Base-by-base conservation (phyloP, 2,888 invertebrate species). In the Lathronympha strigana region DNA sequence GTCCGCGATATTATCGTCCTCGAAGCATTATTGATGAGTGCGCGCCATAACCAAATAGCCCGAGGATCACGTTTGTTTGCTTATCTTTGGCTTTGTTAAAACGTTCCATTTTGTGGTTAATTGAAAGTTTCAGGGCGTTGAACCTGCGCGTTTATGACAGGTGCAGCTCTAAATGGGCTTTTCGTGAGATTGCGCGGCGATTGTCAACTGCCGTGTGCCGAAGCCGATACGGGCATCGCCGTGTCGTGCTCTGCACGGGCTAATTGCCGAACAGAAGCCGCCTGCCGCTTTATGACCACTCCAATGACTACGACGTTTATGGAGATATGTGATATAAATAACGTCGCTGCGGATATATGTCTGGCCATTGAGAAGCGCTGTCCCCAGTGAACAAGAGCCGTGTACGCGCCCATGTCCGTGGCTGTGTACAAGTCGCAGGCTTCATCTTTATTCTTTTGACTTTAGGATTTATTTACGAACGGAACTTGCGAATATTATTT, bases 1-100 rank as follows among this genome's bases (percentile, higher is more conserved):
- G 90, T 87, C 81, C 78, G 83, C 81, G 90, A 90, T 90, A 84
- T 82, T 85, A 91, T 91, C 90, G 84, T 83, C 80, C 78, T 79
- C 84, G 82, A 86, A 89, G 83, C 84, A 83, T 90, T 90, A 91
- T 91, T 90, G 92, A 91, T 90, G 91, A 86, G 86, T 87, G 84
- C 77, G 79, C 76, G 78, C 86, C 81, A 86, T 87, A 88, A 83
- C 86, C 90, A 90, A 90, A 92, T 88, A 90, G 91, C 91, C 90
- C 72, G 82, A 71, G 90, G 91, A 87, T 82, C 85, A 83, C 86
- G 87, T 87, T 86, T 88, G 87, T 90, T 90, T 89, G 85, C 88
- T 87, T 88, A 89, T 87, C 85, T 85, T 23, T 76, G 77, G 77
- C 70, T 80, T 80, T 81, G 83, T 85, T 87, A 79, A 84, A 86